Percentiles rank a stretch among this genome's conserved stretches.
phyloP scores from a whole-genome alignment of 2,888 invertebrate species.

The Amphiduros pacificus region DNA sequence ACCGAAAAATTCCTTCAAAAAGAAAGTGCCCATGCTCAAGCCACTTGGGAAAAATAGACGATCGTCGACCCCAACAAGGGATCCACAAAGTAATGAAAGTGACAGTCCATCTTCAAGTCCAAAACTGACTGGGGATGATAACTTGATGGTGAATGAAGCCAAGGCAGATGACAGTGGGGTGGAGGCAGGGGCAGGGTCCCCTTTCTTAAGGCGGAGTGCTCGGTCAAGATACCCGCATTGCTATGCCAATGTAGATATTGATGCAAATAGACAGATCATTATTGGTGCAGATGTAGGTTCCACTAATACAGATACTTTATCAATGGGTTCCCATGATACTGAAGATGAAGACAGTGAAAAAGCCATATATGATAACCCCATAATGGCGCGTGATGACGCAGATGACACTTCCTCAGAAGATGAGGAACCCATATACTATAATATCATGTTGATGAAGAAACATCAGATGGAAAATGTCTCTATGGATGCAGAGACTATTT shows the following conservation, averaged over 20 bases:
- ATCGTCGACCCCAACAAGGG: not conserved
- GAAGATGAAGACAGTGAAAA: conserved; percentile 1
- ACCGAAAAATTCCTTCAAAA: not conserved
- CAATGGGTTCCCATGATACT: not conserved
- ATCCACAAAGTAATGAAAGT: too few species aligned
- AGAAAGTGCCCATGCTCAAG: not conserved
- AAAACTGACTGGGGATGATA: too few species aligned
- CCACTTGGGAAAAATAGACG: not conserved
- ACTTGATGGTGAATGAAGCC: too few species aligned
- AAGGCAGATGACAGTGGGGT: too few species aligned
- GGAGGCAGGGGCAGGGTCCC: too few species aligned
- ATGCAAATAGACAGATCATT: not conserved
- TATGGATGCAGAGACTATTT: not conserved
- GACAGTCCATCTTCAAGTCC: not conserved
- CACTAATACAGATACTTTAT: conserved; percentile 1
- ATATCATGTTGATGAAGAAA: conserved; percentile 22
- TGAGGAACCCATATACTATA: conserved; percentile 26
- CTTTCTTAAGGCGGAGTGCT: too few species aligned
- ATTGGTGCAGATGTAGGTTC: not conserved
- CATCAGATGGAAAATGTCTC: conserved; percentile 5
- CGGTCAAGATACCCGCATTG: not conserved
- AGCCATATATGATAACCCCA: not conserved
- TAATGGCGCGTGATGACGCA: not conserved
- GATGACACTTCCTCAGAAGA: conserved; percentile 29
- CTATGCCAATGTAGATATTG: not conserved